Base-by-base conservation (phyloP, 2,888 invertebrate genomes). In the Tenthredo notha region DNA sequence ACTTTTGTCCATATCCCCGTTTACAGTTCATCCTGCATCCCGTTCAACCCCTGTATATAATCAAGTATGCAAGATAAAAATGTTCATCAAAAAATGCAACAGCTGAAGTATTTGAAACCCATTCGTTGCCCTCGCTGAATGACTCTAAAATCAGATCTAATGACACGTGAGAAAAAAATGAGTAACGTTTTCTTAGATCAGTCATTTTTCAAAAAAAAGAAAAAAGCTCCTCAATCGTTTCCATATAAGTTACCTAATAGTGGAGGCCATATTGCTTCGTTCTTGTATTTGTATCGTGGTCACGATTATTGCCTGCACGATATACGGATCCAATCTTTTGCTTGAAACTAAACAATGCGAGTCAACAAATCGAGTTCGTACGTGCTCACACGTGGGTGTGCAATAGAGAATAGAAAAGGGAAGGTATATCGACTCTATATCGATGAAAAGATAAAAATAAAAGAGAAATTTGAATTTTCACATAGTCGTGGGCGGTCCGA, bases 401-500 rank as follows among this genome's bases (percentile, higher is more conserved):
- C 21, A 40, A 80, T 61, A 37, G 80, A 61, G 61, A 61, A 80
- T 33, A 21, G 61, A 40, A 40, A 18, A 15, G 58, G 61, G 37
- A 50, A 61, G 80, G 21, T 40, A 58, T 58, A 21, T n/a, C n/a
- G 12, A 37, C 25, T 40, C 18, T 80, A 58, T 78, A n/a, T 6
- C 18, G 25, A n/a, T 25, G 25, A 75, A 75, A 75, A 40, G 12
- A 43, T n/a, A 43, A 74, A 75, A 43, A 72, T 10, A n/a, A 72
- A 72, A 47, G 54, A 33, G 37, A 33, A 67, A 83, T 83, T 67
- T 29, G 47, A 83, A 83, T 83, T 83, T 47, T 47, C 43, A 67
- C 25, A 70, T 83, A 70, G 40, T 70, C 83, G 70, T 67, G 83
- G 83, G 83, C 47, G 83, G 83, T 83, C 65, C 43, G 21, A 47